Conservation (phyloP, 1,140 invertebrate species). For the Andrena cerasifolii region DNA sequence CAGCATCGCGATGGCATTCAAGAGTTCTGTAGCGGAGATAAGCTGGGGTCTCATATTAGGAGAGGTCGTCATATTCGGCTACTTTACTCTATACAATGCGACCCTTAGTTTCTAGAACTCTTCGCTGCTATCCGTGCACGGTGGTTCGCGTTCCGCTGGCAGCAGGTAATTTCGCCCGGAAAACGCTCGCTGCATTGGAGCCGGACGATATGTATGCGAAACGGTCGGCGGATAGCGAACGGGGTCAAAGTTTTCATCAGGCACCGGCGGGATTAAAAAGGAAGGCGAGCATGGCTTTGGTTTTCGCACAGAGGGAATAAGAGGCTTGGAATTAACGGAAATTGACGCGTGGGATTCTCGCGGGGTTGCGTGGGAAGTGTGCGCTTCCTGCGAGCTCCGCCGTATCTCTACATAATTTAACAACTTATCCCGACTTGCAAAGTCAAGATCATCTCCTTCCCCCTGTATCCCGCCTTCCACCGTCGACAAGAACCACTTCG, state of each 20-base stretch:
- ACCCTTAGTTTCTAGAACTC: too few relatives aligned
- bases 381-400: neutral
- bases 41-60: too few relatives aligned
- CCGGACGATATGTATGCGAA: neutral
- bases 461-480: too few relatives aligned
- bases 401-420: conserved; percentile 8
- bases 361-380: too few relatives aligned
- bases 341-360: neutral
- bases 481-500: conserved; percentile 6
- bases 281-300: neutral
- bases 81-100: too few relatives aligned
- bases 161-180: conserved; percentile 9
- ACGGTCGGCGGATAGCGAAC: neutral
- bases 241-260: conserved; percentile 23
- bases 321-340: neutral
- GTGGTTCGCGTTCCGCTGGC: neutral
- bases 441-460: neutral
- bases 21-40: too few relatives aligned
- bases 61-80: too few relatives aligned
- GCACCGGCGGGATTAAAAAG: conserved; percentile 9
- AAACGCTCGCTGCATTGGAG: neutral
- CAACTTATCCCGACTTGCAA: conserved; percentile 21
- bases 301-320: neutral
- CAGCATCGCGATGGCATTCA: too few relatives aligned
- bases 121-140: neutral